Conservation (phyloP, 2,888 invertebrate genomes). For the Stegana nigrithorax region DNA sequence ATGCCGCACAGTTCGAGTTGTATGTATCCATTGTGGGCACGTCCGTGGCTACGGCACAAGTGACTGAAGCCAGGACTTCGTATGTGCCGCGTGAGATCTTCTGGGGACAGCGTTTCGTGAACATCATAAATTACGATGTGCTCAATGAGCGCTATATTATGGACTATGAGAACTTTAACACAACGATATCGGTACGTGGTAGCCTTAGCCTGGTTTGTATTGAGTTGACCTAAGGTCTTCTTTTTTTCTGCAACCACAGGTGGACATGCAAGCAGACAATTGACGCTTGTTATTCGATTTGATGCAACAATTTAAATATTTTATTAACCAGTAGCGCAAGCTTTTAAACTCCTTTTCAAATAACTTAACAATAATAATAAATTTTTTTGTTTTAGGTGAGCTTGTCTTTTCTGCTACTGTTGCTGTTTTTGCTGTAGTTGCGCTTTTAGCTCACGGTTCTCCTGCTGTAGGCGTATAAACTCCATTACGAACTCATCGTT, state of each 20-base stretch:
- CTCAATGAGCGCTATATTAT: slow-evolving; percentile 73
- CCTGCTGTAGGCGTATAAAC: slow-evolving; percentile 54
- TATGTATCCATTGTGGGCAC: slow-evolving; percentile 86
- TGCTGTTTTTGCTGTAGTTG: slow-evolving; percentile 43
- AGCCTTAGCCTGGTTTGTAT: background rate
- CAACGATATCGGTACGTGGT: slow-evolving; percentile 60
- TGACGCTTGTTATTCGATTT: background rate
- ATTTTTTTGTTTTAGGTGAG: background rate
- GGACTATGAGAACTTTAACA: slow-evolving; percentile 65
- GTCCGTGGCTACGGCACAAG: slow-evolving; percentile 80
- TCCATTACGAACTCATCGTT: slow-evolving; percentile 62
- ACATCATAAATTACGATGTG: slow-evolving; percentile 73
- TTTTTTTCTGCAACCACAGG: no score
- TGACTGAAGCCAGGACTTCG: slow-evolving; percentile 80
- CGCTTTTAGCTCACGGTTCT: slow-evolving; percentile 56
- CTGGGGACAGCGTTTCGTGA: slow-evolving; percentile 86
- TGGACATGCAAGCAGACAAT: no score
- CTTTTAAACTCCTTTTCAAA: background rate
- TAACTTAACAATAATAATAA: background rate
- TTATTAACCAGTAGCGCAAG: background rate
- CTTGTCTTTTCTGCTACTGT: slow-evolving; percentile 4
- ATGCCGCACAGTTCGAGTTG: slow-evolving; percentile 81
- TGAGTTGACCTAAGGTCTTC: background rate
- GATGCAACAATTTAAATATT: background rate
- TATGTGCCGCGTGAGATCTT: slow-evolving; percentile 84